Base-by-base conservation (phyloP, 2,113 vertebrate genomes). In the Morone chrysops region DNA sequence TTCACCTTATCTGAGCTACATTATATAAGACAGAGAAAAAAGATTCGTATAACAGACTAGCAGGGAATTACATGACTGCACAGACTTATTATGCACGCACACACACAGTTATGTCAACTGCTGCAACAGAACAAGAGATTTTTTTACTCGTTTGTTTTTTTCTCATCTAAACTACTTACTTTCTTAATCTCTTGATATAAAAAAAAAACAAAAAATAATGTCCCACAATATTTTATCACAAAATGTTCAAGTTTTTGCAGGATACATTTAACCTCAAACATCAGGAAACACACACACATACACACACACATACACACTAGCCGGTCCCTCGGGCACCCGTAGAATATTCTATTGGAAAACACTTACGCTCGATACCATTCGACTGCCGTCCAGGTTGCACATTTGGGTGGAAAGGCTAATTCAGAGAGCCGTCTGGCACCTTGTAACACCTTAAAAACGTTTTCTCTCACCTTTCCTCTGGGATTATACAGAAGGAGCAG, bases 341-440 rank as follows among this genome's bases (percentile, higher is more conserved):
- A 56, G 60, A 86, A 80, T 89, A 85, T 83, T 89, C 69, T 74
- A 84, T 50, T 63, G 9, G 12, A 70, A 69, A 48, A 71, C 53
- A 75, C 20, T 36, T 50, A 2, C n/a, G 43, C 53, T 31, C 5
- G 4, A 45, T 20, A 47, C 40, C 36, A 41, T 54, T 48, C 11
- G 16, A 3, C 12, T 36, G 13, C 66, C 14, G 9, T 38, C n/a
- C 8, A 16, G 8, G 66, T 40, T 7, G 6, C 40, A 73, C n/a
- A 43, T 87, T 48, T 66, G 16, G 36, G 45, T 38, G 51, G 11
- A 22, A 69, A 67, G 51, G 53, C 54, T 76, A 38, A 85, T 67
- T 78, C 61, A 8, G 5, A 77, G 36, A 69, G 57, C 53, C 8
- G 90, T 92, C 93, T 92, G 59, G 78, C 92, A 87, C 90, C 85